These are phyloP conservation scores for Zhuqinia jingwanae DNA, from an alignment of 2,888 invertebrate species.

Conservation along the genomic window DNA sequence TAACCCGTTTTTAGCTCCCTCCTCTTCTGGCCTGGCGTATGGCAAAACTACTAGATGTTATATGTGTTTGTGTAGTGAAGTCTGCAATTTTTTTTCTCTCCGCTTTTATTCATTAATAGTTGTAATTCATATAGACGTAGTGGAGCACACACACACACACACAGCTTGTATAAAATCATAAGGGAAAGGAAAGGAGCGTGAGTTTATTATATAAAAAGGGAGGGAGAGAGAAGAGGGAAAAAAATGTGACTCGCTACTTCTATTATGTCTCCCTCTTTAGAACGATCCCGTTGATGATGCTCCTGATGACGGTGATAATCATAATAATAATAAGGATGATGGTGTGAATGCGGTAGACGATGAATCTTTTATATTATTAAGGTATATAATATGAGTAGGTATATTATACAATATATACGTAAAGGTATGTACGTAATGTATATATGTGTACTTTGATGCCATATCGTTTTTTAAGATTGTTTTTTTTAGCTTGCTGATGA, in stretches of 20 bases:
- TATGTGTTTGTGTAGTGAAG: not conserved
- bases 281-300: slow-evolving; percentile 66
- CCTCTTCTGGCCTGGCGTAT: not conserved
- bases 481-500: not conserved
- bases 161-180: too few relatives aligned
- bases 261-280: slow-evolving; percentile 39
- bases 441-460: not conserved
- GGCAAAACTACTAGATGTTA: not conserved
- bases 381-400: too few relatives aligned
- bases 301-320: slow-evolving; percentile 66
- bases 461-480: not conserved
- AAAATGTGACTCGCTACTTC: not conserved
- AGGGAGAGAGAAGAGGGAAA: not conserved
- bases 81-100: slow-evolving; percentile 2
- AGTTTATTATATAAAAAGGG: not conserved
- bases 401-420: too few relatives aligned
- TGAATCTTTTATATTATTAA: too few relatives aligned
- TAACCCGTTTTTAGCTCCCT: too few relatives aligned
- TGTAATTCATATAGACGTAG: not conserved
- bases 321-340: slow-evolving; percentile 59
- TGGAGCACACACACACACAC: too few relatives aligned
- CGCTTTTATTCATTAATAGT: slow-evolving; percentile 2
- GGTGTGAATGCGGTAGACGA: not conserved
- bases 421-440: not conserved
- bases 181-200: not conserved